Conservation (phyloP, 1,140 invertebrate genomes). For the Tetranychus urticae region DNA sequence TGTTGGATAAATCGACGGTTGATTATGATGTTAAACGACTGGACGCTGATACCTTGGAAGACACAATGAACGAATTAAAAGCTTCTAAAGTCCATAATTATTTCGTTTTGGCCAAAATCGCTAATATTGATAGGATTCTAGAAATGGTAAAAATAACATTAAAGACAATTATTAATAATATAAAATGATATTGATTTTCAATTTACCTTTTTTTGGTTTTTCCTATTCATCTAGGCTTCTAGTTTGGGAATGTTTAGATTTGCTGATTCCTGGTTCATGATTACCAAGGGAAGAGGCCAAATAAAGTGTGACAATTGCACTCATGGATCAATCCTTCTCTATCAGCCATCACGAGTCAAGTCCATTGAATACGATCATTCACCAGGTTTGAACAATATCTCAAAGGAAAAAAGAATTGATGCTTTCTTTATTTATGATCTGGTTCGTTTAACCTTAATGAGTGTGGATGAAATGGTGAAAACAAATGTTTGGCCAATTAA, state of each 20-base stretch:
- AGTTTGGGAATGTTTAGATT: background rate
- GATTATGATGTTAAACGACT: too few relatives aligned
- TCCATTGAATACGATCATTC: conserved; percentile 4
- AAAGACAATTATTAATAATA: too few relatives aligned
- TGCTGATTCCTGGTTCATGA: conserved; percentile 28
- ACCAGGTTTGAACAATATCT: background rate
- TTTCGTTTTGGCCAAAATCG: background rate
- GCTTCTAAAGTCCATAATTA: background rate
- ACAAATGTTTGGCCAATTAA: conserved; percentile 1
- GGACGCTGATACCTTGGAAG: too few relatives aligned
- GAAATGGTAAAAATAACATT: background rate
- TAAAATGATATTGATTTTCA: background rate
- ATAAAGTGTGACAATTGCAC: background rate
- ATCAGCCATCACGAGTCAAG: conserved; percentile 3
- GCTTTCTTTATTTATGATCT: conserved; percentile 14
- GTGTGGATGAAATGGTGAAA: conserved; percentile 1
- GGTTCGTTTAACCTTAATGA: conserved; percentile 2
- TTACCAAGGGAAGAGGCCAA: conserved; percentile 23
- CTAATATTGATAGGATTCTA: background rate
- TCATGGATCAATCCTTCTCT: background rate
- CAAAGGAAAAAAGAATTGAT: conserved; percentile 8
- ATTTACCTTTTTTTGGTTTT: too few relatives aligned
- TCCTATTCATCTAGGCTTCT: background rate
- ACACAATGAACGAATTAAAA: too few relatives aligned
- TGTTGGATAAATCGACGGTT: too few relatives aligned